A percentile compares a stretch with the other conserved stretches of the same genome.
Evolutionary conservation across 2,113 vertebrate species (phyloP).

Genomic region (Heterocephalus glaber): DNA sequence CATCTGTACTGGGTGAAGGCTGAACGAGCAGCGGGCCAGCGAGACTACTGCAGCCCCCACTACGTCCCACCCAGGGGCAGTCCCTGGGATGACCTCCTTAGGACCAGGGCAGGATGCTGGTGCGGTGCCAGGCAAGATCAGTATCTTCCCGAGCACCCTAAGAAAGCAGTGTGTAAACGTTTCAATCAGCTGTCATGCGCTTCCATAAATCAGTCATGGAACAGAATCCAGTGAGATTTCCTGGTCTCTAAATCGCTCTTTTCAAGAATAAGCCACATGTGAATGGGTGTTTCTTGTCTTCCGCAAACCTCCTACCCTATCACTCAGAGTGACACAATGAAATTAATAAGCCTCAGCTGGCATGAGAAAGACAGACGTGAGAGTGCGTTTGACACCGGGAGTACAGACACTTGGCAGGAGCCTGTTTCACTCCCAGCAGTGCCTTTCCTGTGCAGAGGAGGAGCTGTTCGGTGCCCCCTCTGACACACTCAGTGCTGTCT

Average conservation of each 20-base stretch:
- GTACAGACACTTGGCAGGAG: background rate
- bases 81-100: accelerated
- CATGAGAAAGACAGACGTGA: background rate
- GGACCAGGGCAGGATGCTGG: accelerated
- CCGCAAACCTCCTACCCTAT: background rate
- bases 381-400: background rate
- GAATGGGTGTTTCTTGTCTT: background rate
- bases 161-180: background rate
- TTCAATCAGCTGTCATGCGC: conserved; percentile 18
- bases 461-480: accelerated
- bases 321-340: background rate
- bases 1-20: accelerated
- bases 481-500: accelerated
- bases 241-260: background rate
- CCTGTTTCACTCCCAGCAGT: background rate
- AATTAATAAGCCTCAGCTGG: background rate
- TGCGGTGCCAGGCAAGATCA: accelerated
- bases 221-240: background rate
- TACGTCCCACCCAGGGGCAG: accelerated
- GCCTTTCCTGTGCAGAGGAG: accelerated
- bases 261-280: accelerated
- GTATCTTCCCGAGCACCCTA: background rate
- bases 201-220: accelerated
- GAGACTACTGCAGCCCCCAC: accelerated
- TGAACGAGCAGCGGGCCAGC: accelerated